Evolutionary conservation across 2,797 vertebrate genomes (phyloP).

Genomic region (Coracias cyanogaster): DNA sequence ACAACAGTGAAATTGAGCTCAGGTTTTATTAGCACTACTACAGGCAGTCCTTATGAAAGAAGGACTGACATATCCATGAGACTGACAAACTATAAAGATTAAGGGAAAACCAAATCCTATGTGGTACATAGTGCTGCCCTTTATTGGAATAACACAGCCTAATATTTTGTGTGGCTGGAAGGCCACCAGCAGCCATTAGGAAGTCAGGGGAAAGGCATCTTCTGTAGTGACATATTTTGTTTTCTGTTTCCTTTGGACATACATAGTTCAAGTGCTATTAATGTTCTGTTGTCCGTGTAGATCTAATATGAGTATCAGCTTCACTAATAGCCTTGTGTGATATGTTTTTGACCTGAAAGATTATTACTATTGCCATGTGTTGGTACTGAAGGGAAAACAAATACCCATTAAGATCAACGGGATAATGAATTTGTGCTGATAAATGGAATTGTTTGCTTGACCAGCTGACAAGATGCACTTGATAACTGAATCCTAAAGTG

Average conservation of each 20-base stretch:
- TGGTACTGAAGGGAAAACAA: neutral
- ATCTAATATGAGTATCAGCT: neutral
- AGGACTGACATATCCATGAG: neutral
- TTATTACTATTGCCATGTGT: neutral
- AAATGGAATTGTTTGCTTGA: neutral
- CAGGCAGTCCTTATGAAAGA: neutral
- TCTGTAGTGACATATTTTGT: neutral
- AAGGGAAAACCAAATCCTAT: neutral
- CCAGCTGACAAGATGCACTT: neutral
- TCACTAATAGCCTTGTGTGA: neutral
- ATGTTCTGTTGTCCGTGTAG: neutral
- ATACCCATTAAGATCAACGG: neutral
- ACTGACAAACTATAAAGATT: neutral
- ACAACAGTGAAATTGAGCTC: neutral
- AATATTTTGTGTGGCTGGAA: neutral
- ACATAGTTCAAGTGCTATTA: neutral
- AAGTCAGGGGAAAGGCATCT: neutral
- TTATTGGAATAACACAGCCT: neutral
- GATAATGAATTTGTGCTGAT: neutral
- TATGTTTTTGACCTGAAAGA: neutral
- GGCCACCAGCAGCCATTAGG: neutral
- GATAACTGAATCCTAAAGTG: neutral
- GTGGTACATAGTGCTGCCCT: fast-evolving
- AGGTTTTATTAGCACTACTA: neutral
- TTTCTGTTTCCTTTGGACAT: neutral